phyloP scores from a whole-genome alignment of 2,113 vertebrate genomes.

The Elgaria multicarinata region DNA sequence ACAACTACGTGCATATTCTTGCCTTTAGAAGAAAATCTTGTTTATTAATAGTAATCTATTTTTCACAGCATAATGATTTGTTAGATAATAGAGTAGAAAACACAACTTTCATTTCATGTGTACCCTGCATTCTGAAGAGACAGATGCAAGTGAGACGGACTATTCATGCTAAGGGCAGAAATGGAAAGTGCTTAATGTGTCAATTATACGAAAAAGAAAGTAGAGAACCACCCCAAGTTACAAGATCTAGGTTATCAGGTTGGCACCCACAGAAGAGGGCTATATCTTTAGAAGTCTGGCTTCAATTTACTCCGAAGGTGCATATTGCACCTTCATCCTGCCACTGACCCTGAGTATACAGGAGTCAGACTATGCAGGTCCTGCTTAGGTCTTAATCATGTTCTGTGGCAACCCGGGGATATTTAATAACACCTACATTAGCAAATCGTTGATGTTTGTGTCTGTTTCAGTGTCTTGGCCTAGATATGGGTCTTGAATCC shows the following conservation, averaged over 20 bases:
- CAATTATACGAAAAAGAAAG: conserved; percentile 59
- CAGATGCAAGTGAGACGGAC: conserved; percentile 59
- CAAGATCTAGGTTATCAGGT: conserved; percentile 21
- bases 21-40: conserved; percentile 60
- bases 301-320: neutral
- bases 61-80: conserved; percentile 59
- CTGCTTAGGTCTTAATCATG: neutral
- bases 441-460: neutral
- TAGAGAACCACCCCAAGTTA: neutral
- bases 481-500: neutral
- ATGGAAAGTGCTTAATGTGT: conserved; percentile 58
- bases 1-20: conserved; percentile 39
- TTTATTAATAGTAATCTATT: conserved; percentile 71
- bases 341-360: neutral
- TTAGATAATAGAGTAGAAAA: conserved; percentile 65
- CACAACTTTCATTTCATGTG: conserved; percentile 62
- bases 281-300: neutral
- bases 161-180: conserved; percentile 60
- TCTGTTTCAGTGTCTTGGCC: neutral
- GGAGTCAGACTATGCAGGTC: neutral
- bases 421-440: neutral
- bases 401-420: neutral
- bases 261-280: neutral
- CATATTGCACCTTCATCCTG: neutral
- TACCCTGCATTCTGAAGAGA: conserved; percentile 53